Base-by-base conservation (phyloP, 2,888 invertebrate genomes). In the Nymphalis c-album region DNA sequence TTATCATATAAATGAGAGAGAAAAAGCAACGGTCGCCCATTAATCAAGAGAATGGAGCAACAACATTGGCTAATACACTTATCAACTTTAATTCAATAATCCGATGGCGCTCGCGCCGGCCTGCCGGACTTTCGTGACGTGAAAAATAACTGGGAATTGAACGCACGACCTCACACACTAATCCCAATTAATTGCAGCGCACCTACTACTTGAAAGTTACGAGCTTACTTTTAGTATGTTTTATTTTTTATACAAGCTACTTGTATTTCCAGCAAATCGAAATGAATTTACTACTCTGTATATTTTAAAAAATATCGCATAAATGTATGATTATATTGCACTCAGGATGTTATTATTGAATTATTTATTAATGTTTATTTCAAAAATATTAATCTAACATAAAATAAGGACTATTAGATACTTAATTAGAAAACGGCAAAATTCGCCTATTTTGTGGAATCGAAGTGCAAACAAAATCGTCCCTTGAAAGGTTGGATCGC, bases 41-140 rank as follows among this genome's bases (percentile, higher is more conserved):
- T 91, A 90, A 90, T 91, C 89, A 89, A 82, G 84, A 81, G 88
- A 90, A 88, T 87, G 88, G 86, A 86, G 87, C 86, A 88, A 90
- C 88, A 91, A 87, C 87, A 87, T 83, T 80, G 85, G 87, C 90
- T 92, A 90, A 92, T 90, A 90, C 87, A 90, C 89, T 92, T 92
- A 92, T 90, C 90, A 90, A 90, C 83, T 90, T 91, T 90, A 92
- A 92, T 91, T 91, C 90, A 91, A 92, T 91, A 91, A 90, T 85
- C 83, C 81, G 78, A 78, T 81, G 79, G 81, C 82, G 85, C 85
- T 78, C 76, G 84, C 84, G 85, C 83, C 77, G 80, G 80, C 80
- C 80, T 76, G 78, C 78, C 74, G 81, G 83, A 87, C 83, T 85
- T 84, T 83, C 81, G 83, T 80, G 84, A 85, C 85, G 85, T 87